Base-by-base conservation (phyloP, 2,888 invertebrate genomes). In the Celastrina argiolus region DNA sequence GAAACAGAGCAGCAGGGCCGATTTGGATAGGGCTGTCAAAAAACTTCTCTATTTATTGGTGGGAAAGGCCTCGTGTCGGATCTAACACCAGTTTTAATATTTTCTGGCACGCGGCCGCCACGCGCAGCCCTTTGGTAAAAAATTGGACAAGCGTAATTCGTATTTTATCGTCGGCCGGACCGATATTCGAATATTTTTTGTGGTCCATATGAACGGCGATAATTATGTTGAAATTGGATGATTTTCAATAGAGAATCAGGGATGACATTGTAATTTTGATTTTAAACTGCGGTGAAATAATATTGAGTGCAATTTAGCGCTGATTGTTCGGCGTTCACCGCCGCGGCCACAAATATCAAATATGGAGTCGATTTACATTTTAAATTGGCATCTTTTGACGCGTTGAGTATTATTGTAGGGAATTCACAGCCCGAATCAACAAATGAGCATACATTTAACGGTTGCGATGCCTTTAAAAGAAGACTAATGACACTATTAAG, bases 61-160 rank as follows among this genome's bases (percentile, higher is more conserved):
- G 90, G 90, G 90, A 89, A 90, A 81, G 81, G 87, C 82, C 90
- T 87, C 90, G 91, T 91, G 91, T 91, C 89, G 88, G 80, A 76
- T 88, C 88, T 90, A 88, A 91, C 91, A 91, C 91, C 87, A 89
- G 88, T 88, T 90, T 88, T 90, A 91, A 90, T 90, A 90, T 90
- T 89, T 87, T 79, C 76, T 71, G 83, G 75, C 91, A 76, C 88
- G 90, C 87, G 91, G 2, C 73, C 0, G 78, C 65, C 91, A 88
- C 91, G 89, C 80, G 88, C 51, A 28, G 10, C 63, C 72, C 90
- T 90, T 90, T 90, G 90, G 88, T 89, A 89, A 91, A 91, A 91
- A 91, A 87, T 85, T 88, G 81, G 78, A 84, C 83, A 81, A 77
- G 73, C 79, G 84, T 88, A 88, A 90, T 89, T 84, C 88, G 82